Evolutionary conservation across 2,113 vertebrate genomes (phyloP), one percentile per base, ranked within the genome.

Genomic region (Xiphophorus hellerii): DNA sequence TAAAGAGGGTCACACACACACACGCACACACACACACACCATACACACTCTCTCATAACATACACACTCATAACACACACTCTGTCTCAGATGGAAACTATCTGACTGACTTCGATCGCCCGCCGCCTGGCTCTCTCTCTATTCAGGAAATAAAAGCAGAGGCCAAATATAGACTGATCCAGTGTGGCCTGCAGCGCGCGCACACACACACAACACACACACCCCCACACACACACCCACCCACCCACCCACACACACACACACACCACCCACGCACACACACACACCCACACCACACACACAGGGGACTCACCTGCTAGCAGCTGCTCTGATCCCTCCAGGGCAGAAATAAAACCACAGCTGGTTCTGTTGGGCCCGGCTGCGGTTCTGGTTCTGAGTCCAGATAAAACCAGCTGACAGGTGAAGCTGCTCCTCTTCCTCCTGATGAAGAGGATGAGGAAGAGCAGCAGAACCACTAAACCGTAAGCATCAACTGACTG

Each of bases 21-120:
- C 14, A 20, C 62, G 2, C 62, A 20, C 65, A 8, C 27, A 1
- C 33, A 44, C 60, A 37, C 68, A 71, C 39, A 63, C 65, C 60
- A 60, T 44, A 44, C 74, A 11, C 30, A 1, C 33, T 7, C 65
- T 48, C 69, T 35, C 44, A 37, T 72, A 71, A 69, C 61, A 61
- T 35, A 48, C 75, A 31, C 71, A 27, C 20, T 48, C 33, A 2
- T 15, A n/a, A n/a, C 39, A 30, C 62, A 0, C 61, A 12, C 22
- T 4, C 1, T 29, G 31, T 70, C 51, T 78, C 81, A 72, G 3
- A 77, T 85, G 86, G 86, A 88, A 88, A 88, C 86, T 88, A 87
- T 88, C 83, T 85, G 51, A 69, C 66, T 42, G 80, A 78, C 83
- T 88, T 83, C 83, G 85, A 80, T 78, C 61, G 0, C 29, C 13